These are phyloP conservation scores for Anarsia innoxiella DNA, from an alignment of 2,888 invertebrate species.

Conservation along the genomic window DNA sequence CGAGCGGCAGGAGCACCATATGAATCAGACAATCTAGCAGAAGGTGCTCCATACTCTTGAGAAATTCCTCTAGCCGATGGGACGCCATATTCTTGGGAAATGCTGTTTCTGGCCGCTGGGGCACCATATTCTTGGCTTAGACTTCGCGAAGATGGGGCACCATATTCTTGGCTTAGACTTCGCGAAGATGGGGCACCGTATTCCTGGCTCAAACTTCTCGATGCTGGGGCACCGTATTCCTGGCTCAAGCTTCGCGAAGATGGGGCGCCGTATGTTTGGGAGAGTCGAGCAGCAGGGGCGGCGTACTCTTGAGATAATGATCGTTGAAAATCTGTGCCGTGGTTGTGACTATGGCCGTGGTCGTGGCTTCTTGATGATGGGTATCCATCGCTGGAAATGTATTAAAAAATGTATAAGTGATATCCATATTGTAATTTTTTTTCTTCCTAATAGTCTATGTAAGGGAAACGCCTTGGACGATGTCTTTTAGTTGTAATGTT, in stretches of 20 bases:
- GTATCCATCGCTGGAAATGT: constrained; percentile 45
- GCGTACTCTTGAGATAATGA: constrained; percentile 28
- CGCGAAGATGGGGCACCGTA: constrained; percentile 35
- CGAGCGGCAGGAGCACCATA: constrained; percentile 33
- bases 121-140: constrained; percentile 29
- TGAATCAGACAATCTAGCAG: constrained; percentile 16
- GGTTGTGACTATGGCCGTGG: constrained; percentile 26
- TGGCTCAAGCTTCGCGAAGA: constrained; percentile 15
- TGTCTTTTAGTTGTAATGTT: too few relatives aligned
- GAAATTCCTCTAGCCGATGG: constrained; percentile 22
- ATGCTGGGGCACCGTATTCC: constrained; percentile 21
- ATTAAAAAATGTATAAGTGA: constrained; percentile 1
- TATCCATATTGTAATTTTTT: too few relatives aligned
- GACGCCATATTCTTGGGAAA: constrained; percentile 34
- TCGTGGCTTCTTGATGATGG: constrained; percentile 32
- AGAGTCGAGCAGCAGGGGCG: constrained; percentile 21
- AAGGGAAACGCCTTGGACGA: too few relatives aligned
- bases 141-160: constrained; percentile 24
- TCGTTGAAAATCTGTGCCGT: constrained; percentile 22
- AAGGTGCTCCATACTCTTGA: constrained; percentile 10
- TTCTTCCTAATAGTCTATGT: too few relatives aligned
- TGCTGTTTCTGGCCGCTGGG: constrained; percentile 22
- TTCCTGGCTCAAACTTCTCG: constrained; percentile 24
- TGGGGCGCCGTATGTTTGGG: constrained; percentile 32
- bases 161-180: constrained; percentile 37